Evolutionary conservation across 1,140 invertebrate genomes (phyloP), one percentile per base, ranked within the genome.

Genomic region (Drosophila truncata): DNA sequence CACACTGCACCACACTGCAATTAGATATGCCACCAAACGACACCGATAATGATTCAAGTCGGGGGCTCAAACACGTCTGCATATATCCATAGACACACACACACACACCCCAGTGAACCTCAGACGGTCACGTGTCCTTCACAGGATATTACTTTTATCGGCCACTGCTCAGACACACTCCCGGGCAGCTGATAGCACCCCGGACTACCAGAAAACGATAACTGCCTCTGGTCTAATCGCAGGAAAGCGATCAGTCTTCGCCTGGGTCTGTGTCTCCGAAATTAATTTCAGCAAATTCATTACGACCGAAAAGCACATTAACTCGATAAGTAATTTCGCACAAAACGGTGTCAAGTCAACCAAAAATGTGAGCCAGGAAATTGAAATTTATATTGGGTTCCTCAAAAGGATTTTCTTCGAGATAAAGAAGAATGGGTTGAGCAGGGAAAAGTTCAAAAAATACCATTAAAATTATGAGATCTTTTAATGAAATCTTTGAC

Each of bases 111-210:
- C 65, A 37, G 33, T 25, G 69, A 59, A 59, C 44, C 42, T 41
- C 52, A 18, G 50, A n/a, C 29, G 72, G 84, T 50, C 84, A 87
- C 84, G 84, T 87, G 84, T 49, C 84, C 50, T 60, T 78, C 64
- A 75, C 84, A 88, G 84, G 85, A 88, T 90, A 88, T 88, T 84
- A 88, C 65, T 88, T 90, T 88, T 87, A 87, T 87, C 84, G 84
- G 76, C 80, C 69, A 78, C 71, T 80, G 83, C 64, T 69, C 63
- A 69, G 73, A 59, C 83, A 82, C 64, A 82, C 79, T 67, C 64
- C 77, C 77, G 44, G 72, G 62, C 52, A 58, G 44, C 31, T 39
- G 58, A 78, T 63, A 75, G 29, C 78, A 46, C 13, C 52, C 50
- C 20, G 35, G 37, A 49, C 29, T 1, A 29, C 31, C 50, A 42